Base-by-base conservation (phyloP, 2,797 vertebrate genomes). In the Microctenopoma lineatum region DNA sequence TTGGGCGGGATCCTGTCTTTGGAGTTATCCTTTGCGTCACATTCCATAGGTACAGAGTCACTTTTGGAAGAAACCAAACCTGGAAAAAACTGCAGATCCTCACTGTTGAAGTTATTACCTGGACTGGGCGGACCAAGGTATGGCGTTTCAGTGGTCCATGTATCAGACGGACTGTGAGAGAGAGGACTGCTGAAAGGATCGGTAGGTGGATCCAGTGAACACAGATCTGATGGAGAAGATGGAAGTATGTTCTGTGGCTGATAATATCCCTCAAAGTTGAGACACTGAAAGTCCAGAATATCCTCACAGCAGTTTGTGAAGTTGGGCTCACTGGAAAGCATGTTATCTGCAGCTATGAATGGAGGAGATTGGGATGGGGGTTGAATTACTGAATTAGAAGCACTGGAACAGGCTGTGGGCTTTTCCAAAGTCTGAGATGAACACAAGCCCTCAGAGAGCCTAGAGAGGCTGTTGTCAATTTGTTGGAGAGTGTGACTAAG, bases 101-200 rank as follows among this genome's bases (percentile, higher is more conserved):
- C 89, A 61, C 90, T 87, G 58, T 83, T 90, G 16, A 95, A 95
- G 85, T 91, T 93, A 65, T 92, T 92, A 59, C 83, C 90, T 14
- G 94, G 94, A 77, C 94, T 95, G 7, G 94, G 93, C 9, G 94
- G 91, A 47, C 94, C 93, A 4, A 95, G 86, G 75, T 95, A 95
- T 0, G 94, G 92, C 0, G 94, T 93, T 79, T 94, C 94, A 0
- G 93, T 84, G 21, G 92, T 84, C 94, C 94, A 95, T 1, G 91
- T 87, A 25, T 95, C 93, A 0, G 93, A 70, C 3, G 94, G 92
- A 79, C 93, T 93, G 76, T 95, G 94, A n/a, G 94, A 94, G 52
- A 95, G 93, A 5, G 94, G 93, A 48, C 93, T 95, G 73, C 89
- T 94, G 67, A 95, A 95, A 10, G 94, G 94, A 39, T 93, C 94